These are phyloP conservation scores for Serilophus lunatus DNA, from an alignment of 2,113 vertebrate genomes.

Conservation along the genomic window DNA sequence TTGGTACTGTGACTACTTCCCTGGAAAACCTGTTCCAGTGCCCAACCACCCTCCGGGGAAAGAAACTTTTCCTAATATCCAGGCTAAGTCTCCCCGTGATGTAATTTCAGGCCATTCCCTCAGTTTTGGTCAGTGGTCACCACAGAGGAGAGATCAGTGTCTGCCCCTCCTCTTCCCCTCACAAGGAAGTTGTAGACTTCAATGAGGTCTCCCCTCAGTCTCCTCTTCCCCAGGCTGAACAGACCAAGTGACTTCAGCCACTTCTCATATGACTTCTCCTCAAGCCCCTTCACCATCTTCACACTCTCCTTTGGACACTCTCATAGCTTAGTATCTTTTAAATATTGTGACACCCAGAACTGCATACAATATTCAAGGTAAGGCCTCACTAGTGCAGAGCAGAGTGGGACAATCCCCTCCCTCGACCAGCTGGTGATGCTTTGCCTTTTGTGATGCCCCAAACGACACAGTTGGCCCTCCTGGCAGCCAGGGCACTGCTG, in stretches of 20 bases:
- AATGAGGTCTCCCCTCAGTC: neutral
- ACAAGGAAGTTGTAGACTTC: neutral
- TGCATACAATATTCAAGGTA: accelerated
- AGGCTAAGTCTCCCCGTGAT: neutral
- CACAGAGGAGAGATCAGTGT: neutral
- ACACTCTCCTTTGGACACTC: neutral
- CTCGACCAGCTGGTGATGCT: accelerated
- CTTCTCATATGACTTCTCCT: accelerated
- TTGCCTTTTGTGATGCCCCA: neutral
- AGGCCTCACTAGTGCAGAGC: accelerated
- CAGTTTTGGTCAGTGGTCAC: neutral
- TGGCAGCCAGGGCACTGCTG: neutral
- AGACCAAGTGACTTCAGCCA: neutral
- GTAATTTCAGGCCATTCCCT: neutral
- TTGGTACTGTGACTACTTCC: neutral
- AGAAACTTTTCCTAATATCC: neutral
- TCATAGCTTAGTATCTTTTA: neutral
- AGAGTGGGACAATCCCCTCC: neutral
- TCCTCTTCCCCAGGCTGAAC: neutral
- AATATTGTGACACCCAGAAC: neutral
- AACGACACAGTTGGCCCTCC: accelerated
- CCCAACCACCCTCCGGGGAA: neutral
- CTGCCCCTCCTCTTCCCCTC: neutral
- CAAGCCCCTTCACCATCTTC: neutral
- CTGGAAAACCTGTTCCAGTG: neutral